phyloP scores from a whole-genome alignment of 2,888 invertebrate species.

The Callimorpha dominula region DNA sequence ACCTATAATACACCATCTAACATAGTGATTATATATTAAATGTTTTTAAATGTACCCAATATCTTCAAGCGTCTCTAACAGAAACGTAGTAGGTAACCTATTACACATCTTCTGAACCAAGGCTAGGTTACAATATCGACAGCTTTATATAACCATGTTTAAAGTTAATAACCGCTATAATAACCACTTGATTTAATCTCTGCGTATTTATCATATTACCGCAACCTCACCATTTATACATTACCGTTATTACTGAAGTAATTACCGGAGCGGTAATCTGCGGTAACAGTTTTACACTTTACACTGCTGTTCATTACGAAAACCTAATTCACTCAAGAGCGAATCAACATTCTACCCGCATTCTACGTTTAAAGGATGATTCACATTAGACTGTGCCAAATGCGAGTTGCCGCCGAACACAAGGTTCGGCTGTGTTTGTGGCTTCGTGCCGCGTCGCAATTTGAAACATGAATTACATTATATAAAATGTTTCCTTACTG shows the following conservation, averaged over 20 bases:
- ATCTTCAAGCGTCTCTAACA: too few relatives aligned
- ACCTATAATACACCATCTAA: too few relatives aligned
- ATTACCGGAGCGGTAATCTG: conserved; percentile 21
- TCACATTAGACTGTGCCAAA: conserved; percentile 37
- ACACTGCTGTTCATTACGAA: conserved; percentile 29
- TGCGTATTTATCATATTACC: conserved; percentile 5
- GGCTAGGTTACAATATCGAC: neutral
- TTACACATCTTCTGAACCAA: neutral
- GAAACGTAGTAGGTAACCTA: too few relatives aligned
- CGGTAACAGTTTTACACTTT: conserved; percentile 23
- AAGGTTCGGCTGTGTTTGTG: too few relatives aligned
- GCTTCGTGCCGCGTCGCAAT: too few relatives aligned
- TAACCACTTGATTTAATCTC: conserved; percentile 11
- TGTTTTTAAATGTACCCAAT: too few relatives aligned
- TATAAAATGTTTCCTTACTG: too few relatives aligned
- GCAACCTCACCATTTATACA: conserved; percentile 7
- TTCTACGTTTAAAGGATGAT: conserved; percentile 38
- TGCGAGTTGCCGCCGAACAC: neutral
- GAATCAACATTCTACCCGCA: conserved; percentile 52
- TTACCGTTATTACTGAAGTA: conserved; percentile 20
- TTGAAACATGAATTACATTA: too few relatives aligned
- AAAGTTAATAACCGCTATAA: neutral
- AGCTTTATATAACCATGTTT: neutral
- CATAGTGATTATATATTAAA: too few relatives aligned
- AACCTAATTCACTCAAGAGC: conserved; percentile 4